Conservation (phyloP, 92 coral and sea anemone genomes). For the Galaxea fascicularis region DNA sequence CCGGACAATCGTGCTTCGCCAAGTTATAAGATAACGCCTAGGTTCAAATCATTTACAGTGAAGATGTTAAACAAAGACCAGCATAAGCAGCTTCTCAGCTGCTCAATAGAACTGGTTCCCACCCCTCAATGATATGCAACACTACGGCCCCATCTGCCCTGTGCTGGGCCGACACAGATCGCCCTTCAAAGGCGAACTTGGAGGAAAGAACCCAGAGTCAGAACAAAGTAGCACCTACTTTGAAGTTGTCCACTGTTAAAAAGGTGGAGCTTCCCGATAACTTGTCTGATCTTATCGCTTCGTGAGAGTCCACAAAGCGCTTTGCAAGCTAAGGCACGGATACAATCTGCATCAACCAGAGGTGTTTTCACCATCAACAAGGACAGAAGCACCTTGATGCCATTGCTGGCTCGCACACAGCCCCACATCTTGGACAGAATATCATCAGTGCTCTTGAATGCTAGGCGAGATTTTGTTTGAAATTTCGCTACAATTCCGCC, state of each 20-base stretch:
- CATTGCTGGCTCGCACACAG: slow-evolving; percentile 90
- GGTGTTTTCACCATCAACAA: slow-evolving; percentile 94
- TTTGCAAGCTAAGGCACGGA: slow-evolving; percentile 95
- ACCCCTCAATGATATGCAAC: no score
- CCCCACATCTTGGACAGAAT: slow-evolving; percentile 85
- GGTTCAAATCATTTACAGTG: no score
- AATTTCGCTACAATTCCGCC: slow-evolving; percentile 53
- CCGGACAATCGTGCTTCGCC: no score
- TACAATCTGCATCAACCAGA: slow-evolving; percentile 89
- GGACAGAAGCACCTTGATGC: slow-evolving; percentile 88
- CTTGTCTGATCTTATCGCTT: slow-evolving; percentile 94
- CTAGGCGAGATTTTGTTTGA: slow-evolving; percentile 53
- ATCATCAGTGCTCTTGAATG: slow-evolving; percentile 55
- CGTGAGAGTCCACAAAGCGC: slow-evolving; percentile 93
- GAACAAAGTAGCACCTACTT: slow-evolving; percentile 63
- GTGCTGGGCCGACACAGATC: no score
- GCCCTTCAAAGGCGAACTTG: no score
- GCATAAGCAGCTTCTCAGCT: no score
- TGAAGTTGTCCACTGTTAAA: slow-evolving; percentile 96
- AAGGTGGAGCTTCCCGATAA: slow-evolving; percentile 91
- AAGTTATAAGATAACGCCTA: no score
- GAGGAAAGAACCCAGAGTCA: background rate
- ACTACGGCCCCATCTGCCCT: no score
- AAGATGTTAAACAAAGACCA: no score
- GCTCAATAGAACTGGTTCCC: no score